Evolutionary conservation across 2,797 vertebrate genomes (phyloP), one percentile per base, ranked within the genome.

Genomic region (Martes flavigula): DNA sequence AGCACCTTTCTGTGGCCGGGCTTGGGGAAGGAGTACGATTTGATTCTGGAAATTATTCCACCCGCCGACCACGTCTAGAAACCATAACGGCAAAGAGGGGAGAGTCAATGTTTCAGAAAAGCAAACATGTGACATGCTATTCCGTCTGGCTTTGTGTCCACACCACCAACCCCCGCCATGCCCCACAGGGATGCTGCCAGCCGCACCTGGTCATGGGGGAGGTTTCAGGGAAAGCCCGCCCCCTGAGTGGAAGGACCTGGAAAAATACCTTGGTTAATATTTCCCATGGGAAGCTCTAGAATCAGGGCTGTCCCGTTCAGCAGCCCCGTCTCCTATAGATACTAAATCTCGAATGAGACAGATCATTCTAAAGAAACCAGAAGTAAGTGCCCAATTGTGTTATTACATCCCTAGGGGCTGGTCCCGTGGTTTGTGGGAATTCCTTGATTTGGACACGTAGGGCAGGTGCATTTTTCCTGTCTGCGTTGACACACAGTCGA

Each of bases 1-100:
- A 98, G 99, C 99, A 99, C 99, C 99, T 99, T 99, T 99, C 98
- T 99, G 96, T 98, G 97, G 98, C 99, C 99, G 83, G 99, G 93
- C 98, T 99, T 99, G 98, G 99, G 98, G 97, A 99, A 98, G 98
- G 99, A 99, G 99, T 99, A 99, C 83, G 99, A 99, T 99, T 98
- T 99, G 99, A 99, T 30, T 98, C 98, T 99, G 98, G 98, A 98
- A 98, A 99, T 93, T 98, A 99, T 97, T 98, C 99, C 99, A 99
- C 98, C 98, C 91, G 99, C 98, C 95, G 98, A 98, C 98, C 93
- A 99, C 97, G 89, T 98, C 99, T 99, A 98, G 98, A 99, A 99
- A 99, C 97, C 99, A 99, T 97, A 99, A 99, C 68, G 98, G 99
- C 98, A 99, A 98, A 99, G 97, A 99, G 97, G 98, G 98, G 98